Base-by-base conservation (phyloP, 2,113 vertebrate species). In the chimpanzee (Pan troglodytes) region DNA sequence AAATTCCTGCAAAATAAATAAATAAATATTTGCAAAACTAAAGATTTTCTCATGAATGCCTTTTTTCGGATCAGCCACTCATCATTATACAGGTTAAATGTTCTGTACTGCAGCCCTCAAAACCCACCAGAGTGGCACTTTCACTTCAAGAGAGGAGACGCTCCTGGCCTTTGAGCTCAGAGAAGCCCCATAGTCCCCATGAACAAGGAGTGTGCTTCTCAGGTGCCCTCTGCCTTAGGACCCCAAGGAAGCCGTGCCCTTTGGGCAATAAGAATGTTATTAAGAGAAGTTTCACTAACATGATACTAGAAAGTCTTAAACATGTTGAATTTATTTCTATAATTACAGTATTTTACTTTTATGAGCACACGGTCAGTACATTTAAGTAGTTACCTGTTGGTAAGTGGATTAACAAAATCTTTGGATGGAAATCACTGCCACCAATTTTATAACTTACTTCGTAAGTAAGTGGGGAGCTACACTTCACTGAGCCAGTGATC, bases 1-100 rank as follows among this genome's bases (percentile, higher is more conserved):
- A 98, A 99, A 99, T 93, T 99, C 99, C 99, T 99, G 98, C n/a
- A 91, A 95, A 85, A 91, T 94, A 87, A 97, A 88, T 97, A 95
- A 84, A 90, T 95, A 86, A 88, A 97, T 43, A 79, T 70, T 68
- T 72, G 38, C 12, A 55, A 32, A 75, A 45, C 43, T 40, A 10
- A 67, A 38, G 18, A 38, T 57, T 67, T 67, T 48, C 40, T 61
- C 40, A 1, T 52, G 57, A 35, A 23, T 52, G 61, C 61, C 50
- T 76, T 67, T 67, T 64, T 45, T 55, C 43, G 32, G 45, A 55
- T 7, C 2, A 64, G 12, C 59, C 9, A 8, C 18, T 61, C 35
- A 13, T 45, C 83, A 25, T 6, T 30, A 61, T 1, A 12, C 35
- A 38, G n/a, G 38, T 9, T 1, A 40, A 22, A 43, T 2, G 11